Evolutionary conservation across 2,797 vertebrate species (phyloP), one percentile per base, ranked within the genome.

Genomic region (Sus cebifrons): DNA sequence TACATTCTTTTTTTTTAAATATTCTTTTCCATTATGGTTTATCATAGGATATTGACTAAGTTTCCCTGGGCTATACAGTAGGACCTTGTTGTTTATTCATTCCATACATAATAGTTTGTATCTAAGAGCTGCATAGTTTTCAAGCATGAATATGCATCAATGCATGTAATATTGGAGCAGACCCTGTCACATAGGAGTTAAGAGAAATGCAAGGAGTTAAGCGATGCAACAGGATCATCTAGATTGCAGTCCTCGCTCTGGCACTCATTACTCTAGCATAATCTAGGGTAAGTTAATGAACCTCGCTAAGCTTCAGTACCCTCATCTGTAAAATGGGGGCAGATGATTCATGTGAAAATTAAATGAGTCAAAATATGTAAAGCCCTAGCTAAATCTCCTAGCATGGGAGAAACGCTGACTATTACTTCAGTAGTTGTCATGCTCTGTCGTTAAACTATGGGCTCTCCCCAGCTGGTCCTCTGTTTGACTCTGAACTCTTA

Each of bases 121-220:
- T 49, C 44, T 29, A 83, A 54, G n/a, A 86, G 12, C 14, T 70
- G 2, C 40, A 52, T n/a, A 29, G 14, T 81, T 49, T 75, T 68
- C 77, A 92, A 92, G 3, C 10, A 17, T 2, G 7, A 52, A 12
- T 79, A 23, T 29, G 17, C 16, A 27, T 71, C 84, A 89, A 1
- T 44, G 78, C 25, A 17, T 18, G 15, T 44, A 68, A 17, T 36
- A 17, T 8, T 13, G 32, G 32, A 62, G 52, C n/a, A 20, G 3
- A 7, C 3, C 79, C 16, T 0, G 0, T 29, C 60, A 77, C 1
- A 9, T 6, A 29, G 7, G 7, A 23, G 25, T 64, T 49, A 18
- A 21, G 40, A 75, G 23, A 86, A 49, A 49, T 49, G 44, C 44
- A 49, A 49, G 44, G 44, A 49, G 44, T 2, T 23, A 86, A 67